Base-by-base conservation (phyloP, 2,113 vertebrate genomes). In the Coptodon rendalli region DNA sequence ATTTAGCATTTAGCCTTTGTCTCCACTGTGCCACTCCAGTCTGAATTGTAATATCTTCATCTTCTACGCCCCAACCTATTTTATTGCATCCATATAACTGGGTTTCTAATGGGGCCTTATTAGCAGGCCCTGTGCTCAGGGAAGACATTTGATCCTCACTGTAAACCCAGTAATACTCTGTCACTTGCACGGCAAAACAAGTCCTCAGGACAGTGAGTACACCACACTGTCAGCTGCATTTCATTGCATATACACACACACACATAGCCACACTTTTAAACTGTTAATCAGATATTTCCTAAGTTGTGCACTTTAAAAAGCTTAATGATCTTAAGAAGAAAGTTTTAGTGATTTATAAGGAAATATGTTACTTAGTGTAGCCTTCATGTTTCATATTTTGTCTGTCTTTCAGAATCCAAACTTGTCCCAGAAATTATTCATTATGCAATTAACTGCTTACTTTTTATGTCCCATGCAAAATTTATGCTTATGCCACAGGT, bases 91-190 rank as follows among this genome's bases (percentile, higher is more conserved):
- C 59, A 31, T 83, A 81, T 82, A 82, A 59, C 48, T 71, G 22
- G 84, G 63, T 90, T 92, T 87, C 80, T 88, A 90, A 87, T 85
- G 82, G 63, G 38, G 63, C 19, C 24, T 66, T 79, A 90, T 90
- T 91, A 89, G 80, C 43, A 22, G 76, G 22, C n/a, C 34, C 57
- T 9, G 68, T 22, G 78, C 68, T 88, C 84, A 36, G 63, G 14
- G 53, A 89, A 31, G 93, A 93, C 27, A 92, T 90, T n/a, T 86
- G 92, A 92, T 91, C 89, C 85, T 78, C 81, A 36, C 13, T 88
- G 53, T 29, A 52, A 84, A 89, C 83, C 56, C 82, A 56, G 48
- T 22, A 19, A 29, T 5, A 86, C 61, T 89, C 82, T 22, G 6
- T 89, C 48, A 53, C 16, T 34, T 29, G 7, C 12, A 36, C 9